Percentiles rank a stretch among this genome's conserved stretches.
phyloP scores from a whole-genome alignment of 2,888 invertebrate species.

The Scaeva pyrastri region DNA sequence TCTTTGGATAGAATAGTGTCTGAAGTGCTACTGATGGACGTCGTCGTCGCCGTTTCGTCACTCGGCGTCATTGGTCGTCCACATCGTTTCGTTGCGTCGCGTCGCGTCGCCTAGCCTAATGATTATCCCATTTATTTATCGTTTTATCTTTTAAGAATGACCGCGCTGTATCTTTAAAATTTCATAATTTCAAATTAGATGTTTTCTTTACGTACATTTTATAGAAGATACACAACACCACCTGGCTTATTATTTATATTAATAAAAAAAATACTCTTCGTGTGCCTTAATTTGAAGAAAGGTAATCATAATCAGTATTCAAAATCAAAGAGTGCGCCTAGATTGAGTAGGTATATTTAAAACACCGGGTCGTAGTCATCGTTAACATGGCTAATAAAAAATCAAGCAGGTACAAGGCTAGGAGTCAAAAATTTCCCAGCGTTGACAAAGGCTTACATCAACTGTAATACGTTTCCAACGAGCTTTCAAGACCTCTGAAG shows the following conservation, averaged over 20 bases:
- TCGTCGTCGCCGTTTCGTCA: background rate
- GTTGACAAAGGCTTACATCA: too few relatives aligned
- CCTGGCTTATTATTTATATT: constrained; percentile 10
- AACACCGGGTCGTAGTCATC: too few relatives aligned
- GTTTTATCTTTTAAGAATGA: constrained; percentile 20
- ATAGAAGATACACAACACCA: background rate
- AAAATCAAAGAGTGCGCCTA: background rate
- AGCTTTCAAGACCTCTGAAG: too few relatives aligned
- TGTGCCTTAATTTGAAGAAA: background rate
- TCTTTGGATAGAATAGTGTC: background rate
- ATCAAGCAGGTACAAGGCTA: too few relatives aligned
- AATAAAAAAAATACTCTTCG: background rate
- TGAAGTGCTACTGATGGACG: constrained; percentile 14
- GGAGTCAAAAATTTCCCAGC: too few relatives aligned
- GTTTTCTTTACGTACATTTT: background rate
- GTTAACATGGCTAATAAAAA: too few relatives aligned
- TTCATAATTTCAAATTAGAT: constrained; percentile 19
- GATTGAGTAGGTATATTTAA: too few relatives aligned
- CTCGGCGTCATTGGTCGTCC: too few relatives aligned
- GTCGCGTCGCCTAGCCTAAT: constrained; percentile 32
- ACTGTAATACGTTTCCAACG: too few relatives aligned
- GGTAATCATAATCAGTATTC: constrained; percentile 2
- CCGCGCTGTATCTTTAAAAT: constrained; percentile 31
- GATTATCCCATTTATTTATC: constrained; percentile 35
- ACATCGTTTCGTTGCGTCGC: background rate